These are phyloP conservation scores for Rhyzopertha dominica DNA, from an alignment of 1,140 invertebrate genomes.

Conservation along the genomic window DNA sequence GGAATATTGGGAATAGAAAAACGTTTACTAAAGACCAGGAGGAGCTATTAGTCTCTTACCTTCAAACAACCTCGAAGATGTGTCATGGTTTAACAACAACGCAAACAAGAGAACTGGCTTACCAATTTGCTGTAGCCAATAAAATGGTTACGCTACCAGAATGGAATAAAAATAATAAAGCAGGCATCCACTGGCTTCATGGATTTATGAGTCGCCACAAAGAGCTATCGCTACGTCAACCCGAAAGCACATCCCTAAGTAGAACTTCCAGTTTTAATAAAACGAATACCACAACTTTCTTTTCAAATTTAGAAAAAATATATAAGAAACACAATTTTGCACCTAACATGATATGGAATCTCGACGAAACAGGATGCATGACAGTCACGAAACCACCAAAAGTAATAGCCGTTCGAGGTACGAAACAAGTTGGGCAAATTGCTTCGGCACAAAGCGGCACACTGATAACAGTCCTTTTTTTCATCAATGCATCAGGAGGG, in stretches of 20 bases:
- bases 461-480: slow-evolving; percentile 35
- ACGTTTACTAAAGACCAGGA: too few species aligned
- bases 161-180: too few species aligned
- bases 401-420: slow-evolving; percentile 44
- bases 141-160: too few species aligned
- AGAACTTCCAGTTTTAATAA: slow-evolving; percentile 39
- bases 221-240: slow-evolving; percentile 8
- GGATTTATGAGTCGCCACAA: slow-evolving; percentile 16
- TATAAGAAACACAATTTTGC: slow-evolving; percentile 36
- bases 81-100: too few species aligned
- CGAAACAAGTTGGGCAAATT: slow-evolving; percentile 46
- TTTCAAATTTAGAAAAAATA: slow-evolving; percentile 37
- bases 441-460: slow-evolving; percentile 43
- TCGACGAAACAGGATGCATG: slow-evolving; percentile 49
- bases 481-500: slow-evolving; percentile 34
- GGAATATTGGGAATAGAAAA: too few species aligned
- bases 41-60: too few species aligned
- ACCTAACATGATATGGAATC: slow-evolving; percentile 35
- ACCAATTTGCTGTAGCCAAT: too few species aligned
- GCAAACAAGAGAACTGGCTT: too few species aligned
- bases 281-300: slow-evolving; percentile 43
- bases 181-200: too few species aligned
- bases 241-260: slow-evolving; percentile 18
- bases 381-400: slow-evolving; percentile 44
- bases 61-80: too few species aligned